These are phyloP conservation scores for Euproctis similis DNA, from an alignment of 2,888 invertebrate genomes.

Conservation along the genomic window DNA sequence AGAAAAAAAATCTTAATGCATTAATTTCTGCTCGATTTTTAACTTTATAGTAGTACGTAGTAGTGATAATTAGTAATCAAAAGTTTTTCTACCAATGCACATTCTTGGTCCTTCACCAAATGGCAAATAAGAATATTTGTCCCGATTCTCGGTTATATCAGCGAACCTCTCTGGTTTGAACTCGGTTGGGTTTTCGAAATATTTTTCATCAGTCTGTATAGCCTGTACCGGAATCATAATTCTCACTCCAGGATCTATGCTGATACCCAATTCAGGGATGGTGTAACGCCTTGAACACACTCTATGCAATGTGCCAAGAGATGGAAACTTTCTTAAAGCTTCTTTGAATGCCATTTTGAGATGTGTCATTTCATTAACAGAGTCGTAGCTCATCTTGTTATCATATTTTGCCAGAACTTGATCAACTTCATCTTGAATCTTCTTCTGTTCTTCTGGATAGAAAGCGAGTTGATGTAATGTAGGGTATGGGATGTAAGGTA, in stretches of 20 bases:
- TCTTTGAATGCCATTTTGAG: constrained; percentile 46
- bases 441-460: constrained; percentile 47
- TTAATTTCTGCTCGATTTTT: too few relatives aligned
- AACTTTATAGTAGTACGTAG: too few relatives aligned
- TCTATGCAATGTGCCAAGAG: constrained; percentile 39
- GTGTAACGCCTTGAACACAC: constrained; percentile 35
- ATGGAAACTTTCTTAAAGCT: constrained; percentile 43
- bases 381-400: constrained; percentile 46
- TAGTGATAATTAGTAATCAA: too few relatives aligned
- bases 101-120: constrained; percentile 50
- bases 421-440: constrained; percentile 50
- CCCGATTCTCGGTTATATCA: constrained; percentile 15
- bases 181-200: constrained; percentile 41
- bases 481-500: constrained; percentile 49
- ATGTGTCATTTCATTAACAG: constrained; percentile 39
- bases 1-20: too few relatives aligned
- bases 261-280: constrained; percentile 36
- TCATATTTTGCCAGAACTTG: constrained; percentile 36
- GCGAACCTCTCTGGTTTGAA: constrained; percentile 43
- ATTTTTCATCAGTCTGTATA: constrained; percentile 45
- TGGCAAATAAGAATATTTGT: constrained; percentile 40
- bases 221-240: constrained; percentile 46
- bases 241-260: constrained; percentile 45
- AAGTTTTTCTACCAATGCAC: constrained; percentile 48
- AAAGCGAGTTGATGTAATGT: constrained; percentile 51